Conservation (phyloP, 1,140 invertebrate species). For the Drosophila novamexicana region DNA sequence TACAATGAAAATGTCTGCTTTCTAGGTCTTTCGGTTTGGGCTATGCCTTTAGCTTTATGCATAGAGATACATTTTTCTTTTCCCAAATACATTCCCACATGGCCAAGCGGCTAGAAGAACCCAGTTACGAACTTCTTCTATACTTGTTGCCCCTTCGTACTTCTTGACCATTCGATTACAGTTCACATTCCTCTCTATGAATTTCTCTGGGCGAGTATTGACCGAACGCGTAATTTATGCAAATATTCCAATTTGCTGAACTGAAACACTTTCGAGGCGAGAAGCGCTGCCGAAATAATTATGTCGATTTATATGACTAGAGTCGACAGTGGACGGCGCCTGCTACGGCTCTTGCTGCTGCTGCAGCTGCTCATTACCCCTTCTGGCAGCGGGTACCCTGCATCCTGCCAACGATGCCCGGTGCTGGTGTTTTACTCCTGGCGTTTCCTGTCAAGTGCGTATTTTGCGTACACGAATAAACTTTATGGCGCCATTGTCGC, state of each 20-base stretch:
- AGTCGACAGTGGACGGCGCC: conserved; percentile 26
- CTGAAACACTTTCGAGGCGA: conserved; percentile 41
- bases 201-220: conserved; percentile 23
- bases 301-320: conserved; percentile 67
- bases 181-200: background rate
- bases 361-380: conserved; percentile 66
- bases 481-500: conserved; percentile 65
- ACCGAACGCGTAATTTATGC: conserved; percentile 59
- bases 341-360: conserved; percentile 56
- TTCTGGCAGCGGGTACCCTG: conserved; percentile 34
- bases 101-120: no score
- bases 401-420: background rate
- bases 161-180: background rate
- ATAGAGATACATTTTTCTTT: background rate
- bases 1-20: no score
- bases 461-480: conserved; percentile 67
- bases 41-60: no score
- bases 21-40: no score
- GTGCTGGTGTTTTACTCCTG: conserved; percentile 1
- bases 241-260: conserved; percentile 61
- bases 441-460: conserved; percentile 40
- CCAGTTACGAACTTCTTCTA: background rate
- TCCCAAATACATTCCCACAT: background rate
- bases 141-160: background rate
- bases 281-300: conserved; percentile 62